Percentiles rank a stretch among this genome's conserved stretches.
Evolutionary conservation across 2,113 vertebrate genomes (phyloP).

Genomic region (Rhinoderma darwinii): DNA sequence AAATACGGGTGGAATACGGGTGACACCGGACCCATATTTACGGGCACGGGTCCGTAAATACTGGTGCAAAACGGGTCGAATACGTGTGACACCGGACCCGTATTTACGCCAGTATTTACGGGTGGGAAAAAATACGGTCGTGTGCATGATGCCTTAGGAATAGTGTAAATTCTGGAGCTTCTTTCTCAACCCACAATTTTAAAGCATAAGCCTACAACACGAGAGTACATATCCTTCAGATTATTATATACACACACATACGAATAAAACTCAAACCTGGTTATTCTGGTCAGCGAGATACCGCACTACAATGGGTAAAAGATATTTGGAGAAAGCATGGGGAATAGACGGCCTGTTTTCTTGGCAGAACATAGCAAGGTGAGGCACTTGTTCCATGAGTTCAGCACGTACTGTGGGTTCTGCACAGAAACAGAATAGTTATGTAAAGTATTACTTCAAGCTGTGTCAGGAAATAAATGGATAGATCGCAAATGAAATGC

Average conservation of each 20-base stretch:
- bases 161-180: neutral
- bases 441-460: neutral
- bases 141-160: no score
- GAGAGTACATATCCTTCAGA: no score
- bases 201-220: neutral
- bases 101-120: no score
- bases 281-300: constrained; percentile 90
- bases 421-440: constrained; percentile 60
- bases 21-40: no score
- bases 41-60: no score
- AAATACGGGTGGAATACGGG: no score
- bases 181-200: neutral
- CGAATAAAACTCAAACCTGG: constrained; percentile 72
- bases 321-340: constrained; percentile 85
- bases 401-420: constrained; percentile 88
- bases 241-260: no score
- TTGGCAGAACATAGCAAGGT: constrained; percentile 89
- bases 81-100: no score
- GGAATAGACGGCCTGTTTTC: constrained; percentile 87
- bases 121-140: no score
- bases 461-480: neutral
- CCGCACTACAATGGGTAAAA: constrained; percentile 86
- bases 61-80: no score
- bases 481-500: neutral
- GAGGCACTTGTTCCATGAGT: constrained; percentile 90